phyloP scores from a whole-genome alignment of 1,140 invertebrate genomes.

The Lordiphosa clarofinis region DNA sequence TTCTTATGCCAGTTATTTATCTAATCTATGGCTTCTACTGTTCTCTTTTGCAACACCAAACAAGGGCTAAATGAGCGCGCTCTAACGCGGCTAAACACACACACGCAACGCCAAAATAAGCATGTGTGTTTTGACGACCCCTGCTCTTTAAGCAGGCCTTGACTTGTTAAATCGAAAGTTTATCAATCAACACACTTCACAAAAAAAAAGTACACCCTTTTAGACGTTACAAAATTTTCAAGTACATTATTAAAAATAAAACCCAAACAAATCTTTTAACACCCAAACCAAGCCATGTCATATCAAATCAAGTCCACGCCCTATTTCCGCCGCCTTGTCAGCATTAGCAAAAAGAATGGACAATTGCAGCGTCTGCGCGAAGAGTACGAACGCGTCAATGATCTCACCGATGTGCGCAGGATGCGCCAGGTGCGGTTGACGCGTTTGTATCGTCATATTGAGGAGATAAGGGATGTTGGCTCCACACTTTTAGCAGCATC shows the following conservation, averaged over 20 bases:
- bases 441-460: slow-evolving; percentile 64
- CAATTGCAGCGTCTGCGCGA: slow-evolving; percentile 62
- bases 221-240: slow-evolving; percentile 29
- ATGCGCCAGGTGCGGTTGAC: slow-evolving; percentile 70
- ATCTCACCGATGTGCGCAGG: slow-evolving; percentile 64
- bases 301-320: slow-evolving; percentile 73
- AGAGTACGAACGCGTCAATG: slow-evolving; percentile 67
- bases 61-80: no score
- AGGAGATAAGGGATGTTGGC: slow-evolving; percentile 51
- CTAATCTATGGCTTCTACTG: no score
- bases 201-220: slow-evolving; percentile 15
- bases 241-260: slow-evolving; percentile 15
- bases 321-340: slow-evolving; percentile 61
- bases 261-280: not conserved
- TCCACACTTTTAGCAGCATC: no score
- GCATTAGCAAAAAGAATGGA: slow-evolving; percentile 61
- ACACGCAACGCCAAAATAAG: no score
- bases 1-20: no score
- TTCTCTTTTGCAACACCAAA: no score
- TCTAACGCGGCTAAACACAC: no score
- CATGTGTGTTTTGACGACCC: no score
- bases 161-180: no score
- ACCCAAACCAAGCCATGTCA: slow-evolving; percentile 31
- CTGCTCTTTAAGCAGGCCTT: no score
- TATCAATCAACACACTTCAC: not conserved